A percentile compares a stretch with the other conserved stretches of the same genome.
phyloP scores from a whole-genome alignment of 2,797 vertebrate species.

The Discoglossus pictus region DNA sequence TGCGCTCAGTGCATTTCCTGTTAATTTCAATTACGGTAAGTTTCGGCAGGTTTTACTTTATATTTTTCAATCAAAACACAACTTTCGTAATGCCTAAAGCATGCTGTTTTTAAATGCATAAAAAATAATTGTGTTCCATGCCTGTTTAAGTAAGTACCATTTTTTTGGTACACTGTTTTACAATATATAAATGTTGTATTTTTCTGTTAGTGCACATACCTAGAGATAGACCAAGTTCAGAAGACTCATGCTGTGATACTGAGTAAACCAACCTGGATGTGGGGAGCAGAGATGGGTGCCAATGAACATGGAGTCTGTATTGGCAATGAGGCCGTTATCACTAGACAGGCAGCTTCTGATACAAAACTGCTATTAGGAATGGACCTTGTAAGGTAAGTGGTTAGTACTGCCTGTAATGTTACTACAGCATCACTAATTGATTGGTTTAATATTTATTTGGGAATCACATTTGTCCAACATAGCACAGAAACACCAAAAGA shows the following conservation, averaged over 20 bases:
- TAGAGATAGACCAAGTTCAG: conserved; percentile 69
- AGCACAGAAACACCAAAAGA: too few relatives aligned
- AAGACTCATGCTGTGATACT: conserved; percentile 74
- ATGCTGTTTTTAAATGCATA: too few relatives aligned
- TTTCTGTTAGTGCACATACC: conserved; percentile 72
- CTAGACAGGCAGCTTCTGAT: conserved; percentile 69
- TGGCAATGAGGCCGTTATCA: conserved; percentile 66
- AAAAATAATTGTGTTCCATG: too few relatives aligned
- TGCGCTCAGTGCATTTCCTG: too few relatives aligned
- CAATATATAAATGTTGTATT: background rate
- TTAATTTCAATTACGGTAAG: too few relatives aligned
- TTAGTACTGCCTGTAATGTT: background rate
- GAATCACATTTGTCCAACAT: too few relatives aligned
- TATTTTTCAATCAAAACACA: too few relatives aligned
- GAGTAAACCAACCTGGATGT: conserved; percentile 77
- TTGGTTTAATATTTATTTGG: too few relatives aligned
- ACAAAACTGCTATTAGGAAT: conserved; percentile 74
- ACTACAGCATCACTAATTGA: too few relatives aligned
- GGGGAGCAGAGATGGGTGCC: conserved; percentile 81
- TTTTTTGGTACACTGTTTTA: background rate
- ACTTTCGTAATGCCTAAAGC: too few relatives aligned
- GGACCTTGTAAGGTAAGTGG: conserved; percentile 78
- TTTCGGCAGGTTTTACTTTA: too few relatives aligned
- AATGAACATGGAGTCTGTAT: conserved; percentile 77
- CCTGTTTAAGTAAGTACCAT: too few relatives aligned